A percentile compares a stretch with the other conserved stretches of the same genome.
These are phyloP conservation scores for Austrofundulus limnaeus DNA, from an alignment of 2,113 vertebrate species.

Conservation along the genomic window DNA sequence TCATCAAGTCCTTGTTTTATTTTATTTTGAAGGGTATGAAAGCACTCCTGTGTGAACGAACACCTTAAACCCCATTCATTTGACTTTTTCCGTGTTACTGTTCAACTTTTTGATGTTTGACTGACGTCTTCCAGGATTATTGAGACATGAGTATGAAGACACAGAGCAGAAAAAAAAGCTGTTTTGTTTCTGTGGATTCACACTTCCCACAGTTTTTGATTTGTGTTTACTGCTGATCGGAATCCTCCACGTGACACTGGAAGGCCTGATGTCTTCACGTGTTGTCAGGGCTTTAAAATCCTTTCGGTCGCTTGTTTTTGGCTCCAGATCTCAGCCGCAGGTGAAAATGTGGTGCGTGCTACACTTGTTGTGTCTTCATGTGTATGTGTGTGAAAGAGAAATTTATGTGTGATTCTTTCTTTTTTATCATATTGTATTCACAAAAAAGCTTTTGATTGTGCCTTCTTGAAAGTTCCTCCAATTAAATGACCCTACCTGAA, in stretches of 20 bases:
- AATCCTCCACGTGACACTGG: constrained; percentile 19
- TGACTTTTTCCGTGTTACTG: constrained; percentile 4
- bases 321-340: constrained; percentile 7
- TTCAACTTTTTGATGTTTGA: constrained; percentile 6
- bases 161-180: neutral
- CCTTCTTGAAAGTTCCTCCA: constrained; percentile 21
- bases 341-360: constrained; percentile 17
- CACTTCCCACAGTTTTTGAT: constrained; percentile 16
- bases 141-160: neutral
- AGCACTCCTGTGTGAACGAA: constrained; percentile 44
- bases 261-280: constrained; percentile 7
- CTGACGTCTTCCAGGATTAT: constrained; percentile 14
- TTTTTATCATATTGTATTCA: constrained; percentile 45
- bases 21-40: constrained; percentile 47
- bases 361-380: neutral
- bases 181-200: constrained; percentile 15
- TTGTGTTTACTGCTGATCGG: constrained; percentile 34
- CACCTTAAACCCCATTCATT: constrained; percentile 7
- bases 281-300: neutral
- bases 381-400: constrained; percentile 1
- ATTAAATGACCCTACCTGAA: constrained; percentile 50
- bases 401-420: constrained; percentile 3
- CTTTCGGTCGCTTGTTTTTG: constrained; percentile 10
- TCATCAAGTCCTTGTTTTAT: constrained; percentile 27
- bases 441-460: constrained; percentile 33